Evolutionary conservation across 2,888 invertebrate genomes (phyloP), one percentile per base, ranked within the genome.

Genomic region (Branchinecta sandiegonensis): DNA sequence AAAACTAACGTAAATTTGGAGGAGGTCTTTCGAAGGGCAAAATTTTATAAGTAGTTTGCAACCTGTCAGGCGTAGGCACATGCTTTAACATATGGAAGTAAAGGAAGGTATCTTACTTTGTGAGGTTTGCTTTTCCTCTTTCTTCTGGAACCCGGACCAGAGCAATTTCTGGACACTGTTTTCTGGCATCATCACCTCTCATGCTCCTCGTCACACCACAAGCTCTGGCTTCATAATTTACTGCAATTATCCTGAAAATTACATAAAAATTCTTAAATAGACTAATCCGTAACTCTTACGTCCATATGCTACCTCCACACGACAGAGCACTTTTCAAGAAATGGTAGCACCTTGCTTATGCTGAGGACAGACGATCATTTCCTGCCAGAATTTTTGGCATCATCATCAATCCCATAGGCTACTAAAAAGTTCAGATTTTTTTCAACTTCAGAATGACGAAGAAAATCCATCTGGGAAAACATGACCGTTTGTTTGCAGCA

Each of bases 191-290:
- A 75, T 89, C 86, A 0, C 94, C 94, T 74, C 92, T 81, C 91
- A 95, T 94, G 73, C 86, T 85, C 63, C 95, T 81, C 0, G 88
- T 91, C 0, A 99, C 93, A 13, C 97, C 97, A 79, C 81, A 84
- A 4, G 86, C 89, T 76, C 95, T 83, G 0, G 99, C 97, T 74
- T 92, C 89, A 80, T 99, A 99, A 78, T 95, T 94, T 0, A 97
- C 95, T 65, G 97, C 97, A 75, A 99, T 94, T 71, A 97, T 91
- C 68, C 96, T 94, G 72, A 47, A 76, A 76, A 65, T 17, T 37
- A 37, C n/a, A 66, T 14, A n/a, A 13, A 23, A 37, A 5, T 37
- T 37, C 4, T 37, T 6, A 37, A 37, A 37, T 37, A 4, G 6
- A 5, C 13, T 9, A 13, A 65, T 11, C 37, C 46, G 10, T 14